Evolutionary conservation across 1,140 invertebrate genomes (phyloP).

Genomic region (Danaus melanippus): DNA sequence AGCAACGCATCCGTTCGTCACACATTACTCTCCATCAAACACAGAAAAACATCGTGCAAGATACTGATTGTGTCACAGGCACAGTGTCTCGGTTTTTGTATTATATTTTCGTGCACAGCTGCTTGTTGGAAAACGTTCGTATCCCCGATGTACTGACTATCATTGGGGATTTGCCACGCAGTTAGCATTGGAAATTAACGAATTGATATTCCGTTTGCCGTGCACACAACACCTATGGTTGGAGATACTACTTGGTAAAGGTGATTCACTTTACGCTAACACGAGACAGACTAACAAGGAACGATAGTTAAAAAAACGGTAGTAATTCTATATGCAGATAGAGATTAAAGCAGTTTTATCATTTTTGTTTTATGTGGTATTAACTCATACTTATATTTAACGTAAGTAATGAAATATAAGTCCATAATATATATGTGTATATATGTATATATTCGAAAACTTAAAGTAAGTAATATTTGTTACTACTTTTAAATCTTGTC

Average conservation of each 20-base stretch:
- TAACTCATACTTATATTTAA: too few species aligned
- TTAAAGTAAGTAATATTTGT: too few species aligned
- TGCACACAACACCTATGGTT: constrained; percentile 20
- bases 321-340: too few species aligned
- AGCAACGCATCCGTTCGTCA: constrained; percentile 18
- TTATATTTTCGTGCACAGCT: constrained; percentile 3
- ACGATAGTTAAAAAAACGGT: too few species aligned
- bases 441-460: too few species aligned
- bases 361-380: too few species aligned
- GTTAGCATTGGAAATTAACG: constrained; percentile 38
- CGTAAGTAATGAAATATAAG: too few species aligned
- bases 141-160: constrained; percentile 30
- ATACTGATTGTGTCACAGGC: constrained; percentile 12
- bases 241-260: constrained; percentile 21
- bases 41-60: constrained; percentile 18
- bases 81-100: constrained; percentile 11
- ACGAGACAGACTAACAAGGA: background rate
- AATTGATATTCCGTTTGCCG: constrained; percentile 34
- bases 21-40: constrained; percentile 5
- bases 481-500: too few species aligned
- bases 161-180: constrained; percentile 36
- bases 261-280: constrained; percentile 15
- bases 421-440: too few species aligned
- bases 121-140: constrained; percentile 26
- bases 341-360: too few species aligned